phyloP scores from a whole-genome alignment of 2,888 invertebrate genomes.

The Chalcosyrphus nemorum region DNA sequence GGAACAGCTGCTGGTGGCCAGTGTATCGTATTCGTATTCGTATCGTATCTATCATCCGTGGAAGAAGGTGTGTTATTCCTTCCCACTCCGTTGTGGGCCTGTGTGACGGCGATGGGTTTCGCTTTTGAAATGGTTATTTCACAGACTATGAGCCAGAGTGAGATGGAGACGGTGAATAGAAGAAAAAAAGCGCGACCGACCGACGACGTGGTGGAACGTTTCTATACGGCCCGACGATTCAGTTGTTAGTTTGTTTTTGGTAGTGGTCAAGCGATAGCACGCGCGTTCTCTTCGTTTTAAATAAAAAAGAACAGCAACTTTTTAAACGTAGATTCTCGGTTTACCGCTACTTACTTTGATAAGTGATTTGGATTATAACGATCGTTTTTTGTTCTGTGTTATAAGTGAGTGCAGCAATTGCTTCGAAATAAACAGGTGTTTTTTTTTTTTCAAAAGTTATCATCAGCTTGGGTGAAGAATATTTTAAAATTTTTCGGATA shows the following conservation, averaged over 20 bases:
- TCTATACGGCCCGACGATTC: conserved; percentile 65
- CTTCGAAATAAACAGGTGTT: conserved; percentile 1
- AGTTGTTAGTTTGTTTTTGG: conserved; percentile 72
- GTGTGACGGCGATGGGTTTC: conserved; percentile 65
- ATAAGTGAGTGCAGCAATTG: conserved; percentile 3
- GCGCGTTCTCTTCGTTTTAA: conserved; percentile 51
- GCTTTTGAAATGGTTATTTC: conserved; percentile 70
- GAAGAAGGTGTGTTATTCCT: conserved; percentile 62
- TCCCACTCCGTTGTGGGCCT: conserved; percentile 58
- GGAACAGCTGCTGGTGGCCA: conserved; percentile 52
- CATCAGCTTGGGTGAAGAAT: neutral
- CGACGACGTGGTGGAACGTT: conserved; percentile 65
- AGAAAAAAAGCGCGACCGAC: conserved; percentile 65
- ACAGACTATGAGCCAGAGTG: conserved; percentile 55
- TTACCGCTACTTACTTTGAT: neutral
- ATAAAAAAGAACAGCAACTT: neutral
- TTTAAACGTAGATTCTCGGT: conserved; percentile 23
- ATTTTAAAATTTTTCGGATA: conserved; percentile 9
- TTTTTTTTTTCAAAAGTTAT: neutral
- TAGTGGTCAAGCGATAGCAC: conserved; percentile 71
- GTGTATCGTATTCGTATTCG: conserved; percentile 31
- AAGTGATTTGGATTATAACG: conserved; percentile 7
- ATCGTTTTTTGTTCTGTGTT: neutral
- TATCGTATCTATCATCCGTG: conserved; percentile 58
- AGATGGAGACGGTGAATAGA: conserved; percentile 42